phyloP scores from a whole-genome alignment of 2,797 vertebrate genomes.

The Thunnus albacares region DNA sequence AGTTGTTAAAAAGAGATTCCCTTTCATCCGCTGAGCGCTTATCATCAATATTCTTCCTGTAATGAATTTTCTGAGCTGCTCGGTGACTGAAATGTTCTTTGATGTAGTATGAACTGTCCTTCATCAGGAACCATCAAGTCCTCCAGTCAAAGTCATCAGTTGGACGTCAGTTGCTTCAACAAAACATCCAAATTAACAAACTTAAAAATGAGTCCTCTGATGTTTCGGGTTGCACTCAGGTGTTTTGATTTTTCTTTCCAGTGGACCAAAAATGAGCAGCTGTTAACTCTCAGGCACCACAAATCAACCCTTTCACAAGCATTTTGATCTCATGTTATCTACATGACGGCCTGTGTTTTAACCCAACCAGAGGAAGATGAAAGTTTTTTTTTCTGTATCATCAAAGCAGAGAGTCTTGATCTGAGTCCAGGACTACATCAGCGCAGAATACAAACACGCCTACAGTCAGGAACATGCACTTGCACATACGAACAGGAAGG shows the following conservation, averaged over 20 bases:
- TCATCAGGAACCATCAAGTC: too few relatives aligned
- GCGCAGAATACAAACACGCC: conserved; percentile 5
- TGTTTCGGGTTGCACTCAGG: conserved; percentile 12
- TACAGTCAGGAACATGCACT: not conserved
- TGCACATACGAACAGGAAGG: not conserved
- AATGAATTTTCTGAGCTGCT: not conserved
- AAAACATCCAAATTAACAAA: not conserved
- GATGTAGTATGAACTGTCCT: too few relatives aligned
- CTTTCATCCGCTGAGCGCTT: too few relatives aligned
- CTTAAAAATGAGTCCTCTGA: not conserved
- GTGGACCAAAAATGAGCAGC: conserved; percentile 28
- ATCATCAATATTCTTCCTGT: not conserved
- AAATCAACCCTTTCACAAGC: not conserved
- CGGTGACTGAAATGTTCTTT: conserved; percentile 8
- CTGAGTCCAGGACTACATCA: not conserved
- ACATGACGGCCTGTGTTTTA: not conserved
- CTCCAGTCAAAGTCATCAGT: not conserved
- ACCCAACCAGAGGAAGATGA: conserved; percentile 16
- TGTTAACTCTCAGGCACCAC: conserved; percentile 1
- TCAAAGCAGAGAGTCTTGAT: conserved; percentile 23
- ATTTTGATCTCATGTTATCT: not conserved
- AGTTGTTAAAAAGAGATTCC: too few relatives aligned
- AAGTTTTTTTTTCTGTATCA: conserved; percentile 16
- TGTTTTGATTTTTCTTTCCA: conserved; percentile 16
- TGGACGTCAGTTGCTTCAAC: not conserved